Evolutionary conservation across 2,113 vertebrate species (phyloP).

Genomic region (Alaudala cheleensis): DNA sequence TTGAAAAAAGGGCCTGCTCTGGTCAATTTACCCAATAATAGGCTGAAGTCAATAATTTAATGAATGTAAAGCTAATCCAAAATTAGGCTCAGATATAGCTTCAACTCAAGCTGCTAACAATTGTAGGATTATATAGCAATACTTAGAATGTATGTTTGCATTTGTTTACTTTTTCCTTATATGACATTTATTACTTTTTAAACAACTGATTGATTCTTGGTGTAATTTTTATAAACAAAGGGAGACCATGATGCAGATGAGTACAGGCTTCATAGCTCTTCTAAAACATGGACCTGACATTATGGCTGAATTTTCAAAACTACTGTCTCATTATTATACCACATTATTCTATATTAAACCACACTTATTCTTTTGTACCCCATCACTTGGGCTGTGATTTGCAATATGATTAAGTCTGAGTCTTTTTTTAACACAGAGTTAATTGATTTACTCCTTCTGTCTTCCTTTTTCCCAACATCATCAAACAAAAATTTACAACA

Average conservation of each 20-base stretch:
- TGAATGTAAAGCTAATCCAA: background rate
- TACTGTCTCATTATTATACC: background rate
- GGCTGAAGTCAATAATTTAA: background rate
- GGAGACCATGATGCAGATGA: background rate
- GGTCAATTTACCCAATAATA: background rate
- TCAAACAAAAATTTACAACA: background rate
- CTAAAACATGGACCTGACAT: background rate
- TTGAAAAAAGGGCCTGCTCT: background rate
- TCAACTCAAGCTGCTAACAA: background rate
- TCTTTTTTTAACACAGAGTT: background rate
- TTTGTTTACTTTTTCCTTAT: background rate
- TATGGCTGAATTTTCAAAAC: background rate
- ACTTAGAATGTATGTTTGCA: background rate
- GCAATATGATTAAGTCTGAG: background rate
- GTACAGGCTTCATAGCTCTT: background rate
- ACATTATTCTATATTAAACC: background rate
- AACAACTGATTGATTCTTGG: background rate
- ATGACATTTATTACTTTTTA: background rate
- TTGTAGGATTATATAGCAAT: background rate
- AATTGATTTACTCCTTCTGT: background rate
- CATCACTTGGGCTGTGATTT: background rate
- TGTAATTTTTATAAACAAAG: background rate
- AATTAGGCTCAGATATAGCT: background rate
- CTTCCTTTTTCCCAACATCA: background rate
- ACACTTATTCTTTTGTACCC: rapidly evolving